Conservation (phyloP, 2,888 invertebrate genomes). For the Panzeria rudis region DNA sequence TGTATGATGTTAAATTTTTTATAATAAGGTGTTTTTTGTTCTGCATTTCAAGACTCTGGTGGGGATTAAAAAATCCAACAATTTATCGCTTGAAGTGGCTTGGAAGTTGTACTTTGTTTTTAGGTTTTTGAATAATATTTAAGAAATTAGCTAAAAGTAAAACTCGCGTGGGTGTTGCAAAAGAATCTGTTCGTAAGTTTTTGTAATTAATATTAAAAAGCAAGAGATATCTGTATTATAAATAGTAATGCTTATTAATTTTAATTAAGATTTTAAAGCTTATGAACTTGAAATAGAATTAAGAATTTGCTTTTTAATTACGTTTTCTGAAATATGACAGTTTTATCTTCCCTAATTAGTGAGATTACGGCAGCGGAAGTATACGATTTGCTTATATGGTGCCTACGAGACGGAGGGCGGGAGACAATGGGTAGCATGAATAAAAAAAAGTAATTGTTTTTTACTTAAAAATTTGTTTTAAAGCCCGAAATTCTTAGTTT, state of each 20-base stretch:
- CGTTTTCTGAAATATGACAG: too few relatives aligned
- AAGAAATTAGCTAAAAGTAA: conserved; percentile 12
- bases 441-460: too few relatives aligned
- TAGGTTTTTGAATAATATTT: conserved; percentile 13
- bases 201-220: conserved; percentile 34
- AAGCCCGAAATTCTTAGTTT: too few relatives aligned
- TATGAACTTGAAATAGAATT: conserved; percentile 2
- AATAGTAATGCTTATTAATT: neutral
- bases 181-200: conserved; percentile 14
- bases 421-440: too few relatives aligned
- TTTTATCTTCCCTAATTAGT: too few relatives aligned
- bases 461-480: too few relatives aligned
- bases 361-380: too few relatives aligned
- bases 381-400: too few relatives aligned
- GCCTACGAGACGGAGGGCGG: too few relatives aligned
- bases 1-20: conserved; percentile 43
- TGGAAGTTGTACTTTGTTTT: conserved; percentile 29
- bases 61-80: conserved; percentile 3
- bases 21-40: conserved; percentile 31
- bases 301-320: too few relatives aligned
- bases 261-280: neutral
- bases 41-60: neutral
- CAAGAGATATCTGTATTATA: conserved; percentile 14
- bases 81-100: conserved; percentile 63
- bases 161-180: conserved; percentile 53